Evolutionary conservation across 2,888 invertebrate species (phyloP).

Genomic region (Erynnis tages): DNA sequence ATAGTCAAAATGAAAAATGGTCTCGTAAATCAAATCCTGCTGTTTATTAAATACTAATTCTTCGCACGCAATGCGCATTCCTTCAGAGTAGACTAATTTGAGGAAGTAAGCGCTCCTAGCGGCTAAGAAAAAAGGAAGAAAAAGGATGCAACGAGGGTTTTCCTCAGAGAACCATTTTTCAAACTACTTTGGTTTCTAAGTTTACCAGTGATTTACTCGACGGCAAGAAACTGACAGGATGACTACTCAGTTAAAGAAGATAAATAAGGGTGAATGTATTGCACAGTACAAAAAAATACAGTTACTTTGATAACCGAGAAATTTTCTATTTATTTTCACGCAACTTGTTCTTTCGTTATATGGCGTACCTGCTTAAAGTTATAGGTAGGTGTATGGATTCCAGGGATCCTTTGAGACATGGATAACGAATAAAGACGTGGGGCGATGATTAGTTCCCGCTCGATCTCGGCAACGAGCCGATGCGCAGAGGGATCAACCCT

Average conservation of each 20-base stretch:
- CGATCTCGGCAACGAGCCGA: constrained; percentile 48
- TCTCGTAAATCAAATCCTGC: no score
- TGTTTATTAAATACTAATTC: no score
- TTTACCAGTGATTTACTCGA: constrained; percentile 60
- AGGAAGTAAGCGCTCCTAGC: constrained; percentile 55
- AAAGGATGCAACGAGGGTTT: constrained; percentile 52
- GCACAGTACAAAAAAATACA: background rate
- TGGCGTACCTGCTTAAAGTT: background rate
- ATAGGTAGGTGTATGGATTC: background rate
- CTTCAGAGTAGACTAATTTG: constrained; percentile 50
- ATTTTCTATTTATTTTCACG: no score
- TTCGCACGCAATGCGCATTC: constrained; percentile 28
- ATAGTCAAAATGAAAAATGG: no score
- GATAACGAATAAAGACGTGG: constrained; percentile 59
- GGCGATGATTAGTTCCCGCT: constrained; percentile 64
- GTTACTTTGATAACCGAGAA: background rate
- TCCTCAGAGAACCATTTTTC: constrained; percentile 67
- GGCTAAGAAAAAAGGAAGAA: constrained; percentile 47
- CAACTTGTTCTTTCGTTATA: no score
- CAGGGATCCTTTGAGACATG: constrained; percentile 1
- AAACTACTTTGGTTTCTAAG: constrained; percentile 62
- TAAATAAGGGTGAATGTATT: constrained; percentile 31
- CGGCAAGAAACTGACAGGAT: constrained; percentile 25
- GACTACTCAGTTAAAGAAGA: constrained; percentile 18
- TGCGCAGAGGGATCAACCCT: constrained; percentile 64